These are phyloP conservation scores for Patagioenas fasciata DNA, from an alignment of 2,113 vertebrate species.

Conservation along the genomic window DNA sequence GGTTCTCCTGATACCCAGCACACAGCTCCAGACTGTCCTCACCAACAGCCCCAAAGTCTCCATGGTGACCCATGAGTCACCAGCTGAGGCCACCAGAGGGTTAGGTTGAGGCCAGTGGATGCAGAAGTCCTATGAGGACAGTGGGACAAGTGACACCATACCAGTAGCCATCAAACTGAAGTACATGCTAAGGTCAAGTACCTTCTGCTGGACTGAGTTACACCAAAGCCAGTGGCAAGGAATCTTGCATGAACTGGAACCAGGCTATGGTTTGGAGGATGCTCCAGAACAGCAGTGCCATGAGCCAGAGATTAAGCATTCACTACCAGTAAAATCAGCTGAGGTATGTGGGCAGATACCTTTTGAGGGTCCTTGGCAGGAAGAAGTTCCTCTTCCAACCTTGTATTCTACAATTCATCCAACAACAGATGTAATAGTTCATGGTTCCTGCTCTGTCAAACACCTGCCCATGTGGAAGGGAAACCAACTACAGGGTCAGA, in stretches of 20 bases:
- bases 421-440: not conserved
- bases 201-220: not conserved
- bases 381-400: not conserved
- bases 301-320: not conserved
- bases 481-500: not conserved
- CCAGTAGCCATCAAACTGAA: not conserved
- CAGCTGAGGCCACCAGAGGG: not conserved
- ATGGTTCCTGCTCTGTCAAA: no score
- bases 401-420: not conserved
- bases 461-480: not conserved
- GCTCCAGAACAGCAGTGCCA: not conserved
- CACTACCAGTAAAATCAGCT: not conserved
- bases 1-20: accelerated
- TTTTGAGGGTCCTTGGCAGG: no score
- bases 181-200: not conserved
- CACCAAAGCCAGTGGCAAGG: not conserved
- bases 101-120: not conserved
- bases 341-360: not conserved
- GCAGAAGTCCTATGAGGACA: accelerated
- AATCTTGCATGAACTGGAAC: not conserved
- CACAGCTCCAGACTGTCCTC: not conserved
- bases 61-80: accelerated
- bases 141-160: not conserved
- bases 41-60: not conserved
- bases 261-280: not conserved